phyloP scores from a whole-genome alignment of 2,113 vertebrate species.

The Campylorhamphus procurvoides region DNA sequence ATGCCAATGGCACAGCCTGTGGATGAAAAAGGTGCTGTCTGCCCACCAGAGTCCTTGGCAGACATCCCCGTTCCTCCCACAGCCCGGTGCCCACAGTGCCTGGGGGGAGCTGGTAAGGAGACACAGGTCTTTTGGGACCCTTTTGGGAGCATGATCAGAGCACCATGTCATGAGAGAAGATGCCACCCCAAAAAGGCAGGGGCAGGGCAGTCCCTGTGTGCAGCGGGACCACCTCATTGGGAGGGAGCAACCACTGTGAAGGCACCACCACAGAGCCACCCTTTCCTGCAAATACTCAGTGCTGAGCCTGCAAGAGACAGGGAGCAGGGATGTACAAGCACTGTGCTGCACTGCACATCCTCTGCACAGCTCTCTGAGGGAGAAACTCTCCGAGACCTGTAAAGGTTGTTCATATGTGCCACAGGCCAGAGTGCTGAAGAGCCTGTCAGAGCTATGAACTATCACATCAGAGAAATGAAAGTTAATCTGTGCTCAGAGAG shows the following conservation, averaged over 20 bases:
- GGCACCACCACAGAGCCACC: not conserved
- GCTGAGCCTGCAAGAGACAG: not conserved
- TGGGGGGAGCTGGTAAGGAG: not conserved
- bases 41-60: not conserved
- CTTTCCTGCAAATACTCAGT: not conserved
- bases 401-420: fast-evolving
- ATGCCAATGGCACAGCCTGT: not conserved
- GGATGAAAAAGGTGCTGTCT: not conserved
- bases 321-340: fast-evolving
- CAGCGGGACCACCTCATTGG: too few relatives aligned
- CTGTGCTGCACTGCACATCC: not conserved
- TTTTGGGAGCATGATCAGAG: not conserved
- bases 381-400: not conserved
- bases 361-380: fast-evolving
- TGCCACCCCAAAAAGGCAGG: not conserved
- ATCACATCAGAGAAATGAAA: not conserved
- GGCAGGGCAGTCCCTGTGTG: fast-evolving
- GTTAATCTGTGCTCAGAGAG: not conserved
- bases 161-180: not conserved
- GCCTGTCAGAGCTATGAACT: not conserved
- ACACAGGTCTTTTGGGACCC: not conserved
- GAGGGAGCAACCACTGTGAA: not conserved
- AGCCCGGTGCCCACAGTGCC: fast-evolving
- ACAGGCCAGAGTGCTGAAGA: not conserved
- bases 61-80: not conserved